These are phyloP conservation scores for Amphiprion percula DNA, from an alignment of 2,113 vertebrate species.

Conservation along the genomic window DNA sequence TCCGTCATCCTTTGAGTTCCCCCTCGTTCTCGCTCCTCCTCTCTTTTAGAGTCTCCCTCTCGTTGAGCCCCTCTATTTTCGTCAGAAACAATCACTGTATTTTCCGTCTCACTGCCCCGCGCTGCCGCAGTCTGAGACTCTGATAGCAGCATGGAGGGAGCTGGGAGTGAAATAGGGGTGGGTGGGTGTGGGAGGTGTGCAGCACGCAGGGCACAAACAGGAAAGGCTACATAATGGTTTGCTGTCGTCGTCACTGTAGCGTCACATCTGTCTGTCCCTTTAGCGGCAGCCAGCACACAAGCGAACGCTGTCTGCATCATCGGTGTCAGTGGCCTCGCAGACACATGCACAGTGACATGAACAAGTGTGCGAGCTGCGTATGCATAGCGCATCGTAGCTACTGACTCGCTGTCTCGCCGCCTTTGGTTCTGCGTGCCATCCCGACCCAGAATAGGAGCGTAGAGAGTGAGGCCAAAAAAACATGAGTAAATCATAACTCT, in stretches of 20 bases:
- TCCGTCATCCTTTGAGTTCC: slow-evolving; percentile 31
- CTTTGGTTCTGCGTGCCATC: background rate
- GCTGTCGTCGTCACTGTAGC: slow-evolving; percentile 52
- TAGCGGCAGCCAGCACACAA: slow-evolving; percentile 28
- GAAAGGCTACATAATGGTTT: slow-evolving; percentile 64
- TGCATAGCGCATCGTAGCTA: background rate
- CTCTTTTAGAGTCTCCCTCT: slow-evolving; percentile 47
- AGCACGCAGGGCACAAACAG: slow-evolving; percentile 50
- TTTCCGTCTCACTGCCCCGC: slow-evolving; percentile 81
- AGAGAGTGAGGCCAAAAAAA: slow-evolving; percentile 3
- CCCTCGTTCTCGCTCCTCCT: slow-evolving; percentile 22
- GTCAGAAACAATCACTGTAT: slow-evolving; percentile 84
- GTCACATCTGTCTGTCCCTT: slow-evolving; percentile 70
- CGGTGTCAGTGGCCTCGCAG: slow-evolving; percentile 13
- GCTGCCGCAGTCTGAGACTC: slow-evolving; percentile 81
- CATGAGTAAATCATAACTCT: slow-evolving; percentile 19
- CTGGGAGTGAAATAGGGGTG: slow-evolving; percentile 32
- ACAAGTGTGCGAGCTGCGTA: slow-evolving; percentile 19
- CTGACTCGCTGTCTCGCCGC: background rate
- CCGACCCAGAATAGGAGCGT: background rate
- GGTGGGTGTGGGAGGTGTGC: slow-evolving; percentile 37
- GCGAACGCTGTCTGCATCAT: slow-evolving; percentile 32
- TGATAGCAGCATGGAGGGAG: slow-evolving; percentile 48
- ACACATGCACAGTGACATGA: slow-evolving; percentile 8
- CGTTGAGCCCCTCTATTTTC: slow-evolving; percentile 72